Evolutionary conservation across 2,888 invertebrate species (phyloP).

Genomic region (Podabrus alpinus): DNA sequence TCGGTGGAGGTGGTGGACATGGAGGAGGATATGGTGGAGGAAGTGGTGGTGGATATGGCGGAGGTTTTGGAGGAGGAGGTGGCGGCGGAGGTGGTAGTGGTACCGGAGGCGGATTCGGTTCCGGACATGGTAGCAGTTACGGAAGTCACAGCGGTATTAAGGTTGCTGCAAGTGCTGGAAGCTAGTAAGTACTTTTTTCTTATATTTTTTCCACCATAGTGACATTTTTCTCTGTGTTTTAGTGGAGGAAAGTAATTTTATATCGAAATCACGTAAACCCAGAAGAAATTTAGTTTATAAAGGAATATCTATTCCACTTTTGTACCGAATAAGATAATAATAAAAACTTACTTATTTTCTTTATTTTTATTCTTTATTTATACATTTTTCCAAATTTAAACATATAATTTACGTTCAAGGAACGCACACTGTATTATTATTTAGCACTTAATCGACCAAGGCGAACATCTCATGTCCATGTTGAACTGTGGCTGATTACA

Average conservation of each 20-base stretch:
- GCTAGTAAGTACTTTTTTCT: constrained; percentile 4
- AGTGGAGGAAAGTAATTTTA: neutral
- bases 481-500: no score
- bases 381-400: no score
- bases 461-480: no score
- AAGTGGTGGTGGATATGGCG: neutral
- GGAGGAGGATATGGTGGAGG: neutral
- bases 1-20: neutral
- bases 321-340: neutral
- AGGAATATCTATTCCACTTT: neutral
- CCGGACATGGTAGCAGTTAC: neutral
- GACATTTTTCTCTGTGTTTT: neutral
- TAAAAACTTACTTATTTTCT: neutral
- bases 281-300: neutral
- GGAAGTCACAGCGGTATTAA: constrained; percentile 9
- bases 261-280: neutral
- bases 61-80: constrained; percentile 2
- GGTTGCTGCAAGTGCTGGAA: neutral
- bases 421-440: no score
- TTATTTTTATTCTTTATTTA: no score
- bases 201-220: neutral
- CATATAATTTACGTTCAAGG: no score
- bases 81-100: neutral
- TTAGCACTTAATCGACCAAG: no score
- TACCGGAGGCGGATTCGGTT: neutral